Conservation (phyloP, 2,113 vertebrate species). For the Menidia beryllina region DNA sequence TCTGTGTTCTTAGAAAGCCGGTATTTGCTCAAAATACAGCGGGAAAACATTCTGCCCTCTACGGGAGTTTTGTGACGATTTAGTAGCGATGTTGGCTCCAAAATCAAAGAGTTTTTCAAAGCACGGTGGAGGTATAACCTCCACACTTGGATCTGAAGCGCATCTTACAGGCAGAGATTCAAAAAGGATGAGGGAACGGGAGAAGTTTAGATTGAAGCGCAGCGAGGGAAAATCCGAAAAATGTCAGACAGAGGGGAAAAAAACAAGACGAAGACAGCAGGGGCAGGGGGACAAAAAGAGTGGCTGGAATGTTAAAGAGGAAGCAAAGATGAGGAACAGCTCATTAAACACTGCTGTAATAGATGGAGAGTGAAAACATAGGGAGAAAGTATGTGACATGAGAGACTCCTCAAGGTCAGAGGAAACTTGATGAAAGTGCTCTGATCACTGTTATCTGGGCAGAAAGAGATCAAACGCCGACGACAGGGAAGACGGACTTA, state of each 20-base stretch:
- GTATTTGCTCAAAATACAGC: neutral
- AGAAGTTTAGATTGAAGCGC: constrained; percentile 31
- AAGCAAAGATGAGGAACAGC: constrained; percentile 44
- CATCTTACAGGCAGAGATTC: constrained; percentile 27
- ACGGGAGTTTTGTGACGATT: neutral
- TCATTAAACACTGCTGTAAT: constrained; percentile 61
- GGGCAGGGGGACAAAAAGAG: constrained; percentile 45
- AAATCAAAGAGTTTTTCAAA: neutral
- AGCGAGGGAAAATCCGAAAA: constrained; percentile 43
- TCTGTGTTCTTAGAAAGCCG: constrained; percentile 3
- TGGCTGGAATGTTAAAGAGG: too few species aligned
- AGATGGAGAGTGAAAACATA: constrained; percentile 42
- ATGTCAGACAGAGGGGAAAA: constrained; percentile 17
- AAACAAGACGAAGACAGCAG: constrained; percentile 42
- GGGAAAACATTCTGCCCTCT: constrained; percentile 9
- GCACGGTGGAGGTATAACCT: neutral
- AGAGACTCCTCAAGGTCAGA: constrained; percentile 56
- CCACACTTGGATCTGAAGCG: neutral
- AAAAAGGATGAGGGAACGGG: constrained; percentile 8
- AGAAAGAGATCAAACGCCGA: constrained; percentile 54
- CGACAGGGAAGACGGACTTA: constrained; percentile 36
- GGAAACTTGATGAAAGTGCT: constrained; percentile 57
- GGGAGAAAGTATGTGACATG: constrained; percentile 24
- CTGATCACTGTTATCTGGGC: constrained; percentile 48
- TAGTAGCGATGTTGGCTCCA: neutral